phyloP scores from a whole-genome alignment of 2,888 invertebrate species.

The Osmoderma eremita region DNA sequence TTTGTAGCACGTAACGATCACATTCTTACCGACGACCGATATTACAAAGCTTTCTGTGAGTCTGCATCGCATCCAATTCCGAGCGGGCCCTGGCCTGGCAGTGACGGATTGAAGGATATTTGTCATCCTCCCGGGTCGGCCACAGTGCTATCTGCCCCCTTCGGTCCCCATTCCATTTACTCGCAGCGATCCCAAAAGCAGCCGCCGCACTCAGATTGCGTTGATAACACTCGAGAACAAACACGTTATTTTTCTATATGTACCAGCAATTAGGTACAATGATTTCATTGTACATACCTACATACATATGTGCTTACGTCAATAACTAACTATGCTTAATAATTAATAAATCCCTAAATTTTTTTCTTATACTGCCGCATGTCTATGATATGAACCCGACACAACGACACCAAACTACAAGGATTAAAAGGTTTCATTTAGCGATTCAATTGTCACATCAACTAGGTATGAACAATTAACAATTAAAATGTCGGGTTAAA shows the following conservation, averaged over 20 bases:
- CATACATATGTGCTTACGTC: not conserved
- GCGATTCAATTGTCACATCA: too few relatives aligned
- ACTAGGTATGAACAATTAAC: too few relatives aligned
- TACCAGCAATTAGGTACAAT: constrained; percentile 33
- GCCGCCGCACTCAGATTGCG: constrained; percentile 57
- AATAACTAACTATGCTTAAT: constrained; percentile 12
- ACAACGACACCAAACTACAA: too few relatives aligned
- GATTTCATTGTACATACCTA: constrained; percentile 6
- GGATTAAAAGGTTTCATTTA: too few relatives aligned
- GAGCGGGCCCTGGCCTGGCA: constrained; percentile 67
- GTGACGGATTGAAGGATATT: constrained; percentile 76
- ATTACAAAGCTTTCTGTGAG: constrained; percentile 66
- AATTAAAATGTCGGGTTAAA: too few relatives aligned
- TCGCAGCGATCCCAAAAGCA: constrained; percentile 51
- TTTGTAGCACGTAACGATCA: constrained; percentile 45
- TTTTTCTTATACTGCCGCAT: too few relatives aligned
- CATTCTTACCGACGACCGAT: constrained; percentile 61
- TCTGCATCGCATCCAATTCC: constrained; percentile 66
- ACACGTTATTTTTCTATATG: constrained; percentile 62
- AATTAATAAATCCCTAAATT: too few relatives aligned
- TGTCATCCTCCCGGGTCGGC: constrained; percentile 72
- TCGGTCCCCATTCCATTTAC: constrained; percentile 49
- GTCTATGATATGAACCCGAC: too few relatives aligned
- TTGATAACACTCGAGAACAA: constrained; percentile 60
- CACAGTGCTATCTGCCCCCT: constrained; percentile 62